Evolutionary conservation across 2,797 vertebrate genomes (phyloP), one percentile per base, ranked within the genome.

Genomic region (Neomorphus geoffroyi): DNA sequence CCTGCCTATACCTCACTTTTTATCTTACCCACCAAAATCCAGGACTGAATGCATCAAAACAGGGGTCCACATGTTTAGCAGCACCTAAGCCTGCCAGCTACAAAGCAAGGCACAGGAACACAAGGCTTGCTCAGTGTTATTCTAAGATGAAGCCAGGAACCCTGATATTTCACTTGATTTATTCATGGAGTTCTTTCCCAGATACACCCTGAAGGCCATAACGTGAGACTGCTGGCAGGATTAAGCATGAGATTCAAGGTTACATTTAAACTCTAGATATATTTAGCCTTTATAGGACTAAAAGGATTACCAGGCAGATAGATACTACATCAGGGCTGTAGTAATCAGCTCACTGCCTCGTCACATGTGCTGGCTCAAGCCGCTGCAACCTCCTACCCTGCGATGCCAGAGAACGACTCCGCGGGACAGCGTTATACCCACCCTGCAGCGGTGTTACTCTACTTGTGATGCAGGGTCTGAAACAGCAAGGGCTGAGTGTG

Each of bases 211-310:
- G 45, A 13, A 79, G 48, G 66, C 71, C 27, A 9, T 24, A 80
- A 78, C 4, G 4, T 27, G 73, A 85, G 72, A 26, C 58, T 18
- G 73, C 41, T 16, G 10, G 22, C 30, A 64, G 94, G 93, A 94
- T 94, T 96, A 91, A 79, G 43, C 79, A 3, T 9, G 70, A 89
- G 72, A 88, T 61, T 60, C 92, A 96, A 97, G 93, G 94, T 93
- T 96, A 94, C 75, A 74, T 89, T 92, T 91, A 91, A 97, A 91
- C 69, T 87, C 66, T 6, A 50, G 82, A 88, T 97, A 96, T 96
- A 96, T 95, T 97, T 96, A 93, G 95, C 84, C 51, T 50, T 66
- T 37, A 33, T 9, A 83, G 87, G 88, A 78, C 93, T 95, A 95
- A 91, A 93, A 93, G 94, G 95, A 95, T 97, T 91, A 96, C 66